Base-by-base conservation (phyloP, 2,113 vertebrate species). In the Lophura nycthemera region DNA sequence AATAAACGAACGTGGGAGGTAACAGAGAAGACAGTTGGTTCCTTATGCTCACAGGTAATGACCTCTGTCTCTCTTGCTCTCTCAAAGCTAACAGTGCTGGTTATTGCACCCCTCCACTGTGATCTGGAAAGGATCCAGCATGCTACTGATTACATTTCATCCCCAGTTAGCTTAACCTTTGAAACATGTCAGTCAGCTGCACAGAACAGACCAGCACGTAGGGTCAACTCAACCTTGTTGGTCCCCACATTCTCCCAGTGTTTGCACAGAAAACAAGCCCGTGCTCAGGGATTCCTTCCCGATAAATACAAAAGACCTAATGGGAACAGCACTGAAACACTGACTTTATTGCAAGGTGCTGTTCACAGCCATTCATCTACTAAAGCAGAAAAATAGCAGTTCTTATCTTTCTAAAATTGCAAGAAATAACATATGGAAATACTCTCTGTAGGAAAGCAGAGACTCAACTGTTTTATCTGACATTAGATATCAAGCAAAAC, bases 91-190 rank as follows among this genome's bases (percentile, higher is more conserved):
- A 93, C 95, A 93, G 56, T 91, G 67, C 89, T 85, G 76, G 71
- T 66, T 93, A 94, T 86, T 96, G 95, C 91, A 86, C 75, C 91
- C 96, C 80, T 95, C 89, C 88, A 96, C 90, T 56, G 91, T 82
- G 87, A 91, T 95, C 82, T 96, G 96, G 96, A 96, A 96, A 97
- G 85, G 91, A 95, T 95, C 90, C 95, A 96, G 95, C 3, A 22
- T 86, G 92, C 88, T 90, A 95, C 90, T 95, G 93, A 96, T 96
- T 97, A 96, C 94, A 91, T 93, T 97, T 97, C 95, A 92, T 81
- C 95, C 93, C 64, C 85, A 95, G 97, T 97, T 97, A 96, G 96
- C 94, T 98, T 98, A 98, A 98, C 97, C 97, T 98, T 98, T 98
- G 96, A 97, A 98, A 97, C 93, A 90, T 84, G 97, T 92, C 95